Percentiles rank a stretch among this genome's conserved stretches.
Evolutionary conservation across 1,140 invertebrate species (phyloP).

Genomic region (Pseudomyrmex concolor): DNA sequence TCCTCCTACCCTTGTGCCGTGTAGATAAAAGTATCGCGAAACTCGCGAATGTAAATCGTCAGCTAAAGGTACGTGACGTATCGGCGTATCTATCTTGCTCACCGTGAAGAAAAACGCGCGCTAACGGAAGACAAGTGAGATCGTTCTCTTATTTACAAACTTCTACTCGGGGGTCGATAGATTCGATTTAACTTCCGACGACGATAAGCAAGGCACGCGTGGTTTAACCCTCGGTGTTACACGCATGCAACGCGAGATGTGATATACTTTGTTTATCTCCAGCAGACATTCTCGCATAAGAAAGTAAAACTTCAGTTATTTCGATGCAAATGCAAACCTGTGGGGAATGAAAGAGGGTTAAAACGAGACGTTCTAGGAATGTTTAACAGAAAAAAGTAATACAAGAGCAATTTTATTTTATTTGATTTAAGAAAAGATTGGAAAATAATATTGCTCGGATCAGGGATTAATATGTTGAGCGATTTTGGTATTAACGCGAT

Average conservation of each 20-base stretch:
- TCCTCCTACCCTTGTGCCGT: too few relatives aligned
- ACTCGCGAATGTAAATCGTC: conserved; percentile 58
- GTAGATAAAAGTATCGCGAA: conserved; percentile 54
- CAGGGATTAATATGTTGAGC: not conserved
- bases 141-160: conserved; percentile 55
- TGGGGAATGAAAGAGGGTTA: not conserved
- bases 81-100: conserved; percentile 44
- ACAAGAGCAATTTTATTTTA: not conserved
- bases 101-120: conserved; percentile 14
- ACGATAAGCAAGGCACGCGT: conserved; percentile 33
- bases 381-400: not conserved
- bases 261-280: not conserved
- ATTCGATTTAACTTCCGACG: conserved; percentile 50
- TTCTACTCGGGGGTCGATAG: conserved; percentile 14
- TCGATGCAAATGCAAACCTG: not conserved
- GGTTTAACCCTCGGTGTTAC: not conserved
- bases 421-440: too few relatives aligned
- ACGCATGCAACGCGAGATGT: conserved; percentile 24
- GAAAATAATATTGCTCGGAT: not conserved
- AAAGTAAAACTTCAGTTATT: not conserved
- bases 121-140: conserved; percentile 39
- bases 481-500: not conserved
- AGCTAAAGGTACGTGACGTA: conserved; percentile 51
- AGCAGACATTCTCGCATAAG: conserved; percentile 1
- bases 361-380: not conserved